These are phyloP conservation scores for Platycheirus rosarum DNA, from an alignment of 2,888 invertebrate genomes.

Conservation along the genomic window DNA sequence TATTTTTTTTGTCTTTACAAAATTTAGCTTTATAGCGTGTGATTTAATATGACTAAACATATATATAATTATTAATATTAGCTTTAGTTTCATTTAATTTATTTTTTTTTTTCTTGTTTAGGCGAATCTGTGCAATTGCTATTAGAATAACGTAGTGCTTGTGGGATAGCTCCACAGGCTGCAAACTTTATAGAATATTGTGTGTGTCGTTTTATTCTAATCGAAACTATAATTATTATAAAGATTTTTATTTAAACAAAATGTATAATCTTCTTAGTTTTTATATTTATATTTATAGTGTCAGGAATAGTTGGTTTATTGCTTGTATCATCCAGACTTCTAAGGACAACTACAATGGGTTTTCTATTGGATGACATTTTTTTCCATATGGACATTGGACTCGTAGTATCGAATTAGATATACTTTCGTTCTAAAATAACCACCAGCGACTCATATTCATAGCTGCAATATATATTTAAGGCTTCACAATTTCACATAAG, in stretches of 20 bases:
- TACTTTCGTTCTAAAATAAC: no score
- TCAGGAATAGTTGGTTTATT: constrained; percentile 1
- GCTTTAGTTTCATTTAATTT: constrained; percentile 39
- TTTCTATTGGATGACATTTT: no score
- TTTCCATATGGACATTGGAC: no score
- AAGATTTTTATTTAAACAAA: not conserved
- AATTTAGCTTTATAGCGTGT: constrained; percentile 50
- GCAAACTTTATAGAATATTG: constrained; percentile 57
- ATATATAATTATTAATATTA: constrained; percentile 34
- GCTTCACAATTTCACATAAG: no score
- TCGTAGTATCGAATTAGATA: no score
- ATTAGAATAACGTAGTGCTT: constrained; percentile 59
- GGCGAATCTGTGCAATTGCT: constrained; percentile 51
- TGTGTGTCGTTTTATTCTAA: constrained; percentile 59
- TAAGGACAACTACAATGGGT: no score
- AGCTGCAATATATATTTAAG: no score
- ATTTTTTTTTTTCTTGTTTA: constrained; percentile 42
- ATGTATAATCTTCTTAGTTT: constrained; percentile 20
- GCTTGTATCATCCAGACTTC: constrained; percentile 12
- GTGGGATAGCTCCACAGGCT: constrained; percentile 46
- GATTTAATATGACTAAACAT: constrained; percentile 68
- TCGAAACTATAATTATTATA: not conserved
- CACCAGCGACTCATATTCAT: no score
- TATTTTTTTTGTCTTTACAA: constrained; percentile 22
- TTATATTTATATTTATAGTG: constrained; percentile 32